Evolutionary conservation across 2,113 vertebrate species (phyloP), one percentile per base, ranked within the genome.

Genomic region (Colistium nudipinnis): DNA sequence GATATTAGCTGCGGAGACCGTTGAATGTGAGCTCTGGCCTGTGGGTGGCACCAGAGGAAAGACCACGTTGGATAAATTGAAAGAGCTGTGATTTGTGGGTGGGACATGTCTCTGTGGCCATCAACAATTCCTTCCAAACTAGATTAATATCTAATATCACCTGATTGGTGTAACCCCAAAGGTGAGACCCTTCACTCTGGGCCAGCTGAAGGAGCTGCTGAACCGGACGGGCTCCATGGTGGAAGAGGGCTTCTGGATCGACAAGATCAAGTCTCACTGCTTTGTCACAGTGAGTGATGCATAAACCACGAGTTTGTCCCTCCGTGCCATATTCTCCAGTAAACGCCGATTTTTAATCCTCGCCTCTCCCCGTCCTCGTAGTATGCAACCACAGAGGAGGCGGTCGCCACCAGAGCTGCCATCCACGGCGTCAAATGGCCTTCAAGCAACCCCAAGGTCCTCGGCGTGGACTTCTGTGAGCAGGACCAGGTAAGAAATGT

Each of bases 221-320:
- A 94, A 92, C 52, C 93, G 94, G 22, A 96, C 95, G 0, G 96
- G 96, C 43, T 90, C 84, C 0, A 22, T 97, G 77, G 83, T 95
- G 53, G 96, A 97, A 53, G 96, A 97, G 1, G 94, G 92, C 45
- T 97, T 97, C 85, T 97, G 96, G 96, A 96, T 96, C 6, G 96
- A 97, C 88, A 96, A 96, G 84, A 97, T 97, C 83, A 97, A 96
- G 78, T 97, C 96, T 25, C 96, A 97, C 72, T 97, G 96, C 90
- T 96, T 90, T 24, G 96, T 95, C 70, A 97, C 96, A 20, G 96
- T 97, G 70, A 92, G 91, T 65, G 1, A 9, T 5, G 16, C n/a
- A 60, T 25, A 1, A 7, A 9, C 1, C 0, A 3, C 35, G 54
- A n/a, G n/a, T n/a, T n/a, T n/a, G n/a, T n/a, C n/a, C n/a, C n/a